These are phyloP conservation scores for Notothenia coriiceps DNA, from an alignment of 2,113 vertebrate genomes.

Conservation along the genomic window DNA sequence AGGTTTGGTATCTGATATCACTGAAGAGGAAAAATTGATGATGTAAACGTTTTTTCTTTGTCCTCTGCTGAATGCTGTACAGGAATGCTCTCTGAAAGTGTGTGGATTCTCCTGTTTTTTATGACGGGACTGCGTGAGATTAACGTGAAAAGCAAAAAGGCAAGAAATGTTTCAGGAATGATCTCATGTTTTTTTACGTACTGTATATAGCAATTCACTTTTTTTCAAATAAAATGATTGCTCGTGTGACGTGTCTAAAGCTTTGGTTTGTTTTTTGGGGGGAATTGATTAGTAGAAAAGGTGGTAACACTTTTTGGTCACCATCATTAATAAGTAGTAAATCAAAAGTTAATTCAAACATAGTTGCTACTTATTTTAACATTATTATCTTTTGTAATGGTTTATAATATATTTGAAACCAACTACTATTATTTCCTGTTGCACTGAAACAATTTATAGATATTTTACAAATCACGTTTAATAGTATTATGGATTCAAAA, in stretches of 20 bases:
- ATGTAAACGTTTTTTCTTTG: conserved; percentile 64
- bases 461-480: no score
- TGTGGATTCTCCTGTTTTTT: conserved; percentile 63
- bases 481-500: no score
- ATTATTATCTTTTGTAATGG: no score
- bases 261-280: conserved; percentile 24
- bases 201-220: conserved; percentile 83
- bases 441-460: no score
- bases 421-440: no score
- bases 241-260: conserved; percentile 58
- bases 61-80: conserved; percentile 68
- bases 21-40: conserved; percentile 26
- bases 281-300: not conserved
- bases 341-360: no score
- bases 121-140: conserved; percentile 56
- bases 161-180: conserved; percentile 62
- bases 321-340: no score
- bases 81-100: conserved; percentile 57
- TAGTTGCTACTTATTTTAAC: no score
- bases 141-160: conserved; percentile 64
- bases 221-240: conserved; percentile 85
- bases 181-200: conserved; percentile 78
- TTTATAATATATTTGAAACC: no score
- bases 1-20: conserved; percentile 49
- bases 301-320: no score